Evolutionary conservation across 2,113 vertebrate genomes (phyloP).

Genomic region (Zootoca vivipara): DNA sequence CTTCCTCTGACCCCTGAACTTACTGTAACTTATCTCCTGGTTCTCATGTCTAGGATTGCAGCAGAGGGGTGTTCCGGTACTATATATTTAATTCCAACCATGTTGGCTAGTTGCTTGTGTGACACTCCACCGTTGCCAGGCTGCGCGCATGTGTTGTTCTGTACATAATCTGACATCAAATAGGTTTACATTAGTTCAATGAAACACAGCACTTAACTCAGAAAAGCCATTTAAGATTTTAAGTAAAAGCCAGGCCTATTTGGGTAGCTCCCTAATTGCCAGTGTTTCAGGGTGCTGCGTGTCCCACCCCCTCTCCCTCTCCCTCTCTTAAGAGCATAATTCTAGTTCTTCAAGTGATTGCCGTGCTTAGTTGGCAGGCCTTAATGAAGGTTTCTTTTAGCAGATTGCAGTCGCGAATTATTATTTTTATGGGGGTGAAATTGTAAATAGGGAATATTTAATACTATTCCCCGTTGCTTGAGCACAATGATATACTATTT

Average conservation of each 20-base stretch:
- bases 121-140: background rate
- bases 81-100: background rate
- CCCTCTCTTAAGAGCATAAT: conserved; percentile 39
- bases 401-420: conserved; percentile 37
- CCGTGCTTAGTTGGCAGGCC: conserved; percentile 53
- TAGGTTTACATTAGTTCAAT: conserved; percentile 38
- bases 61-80: background rate
- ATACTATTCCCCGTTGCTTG: conserved; percentile 13
- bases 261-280: conserved; percentile 40
- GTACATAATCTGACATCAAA: background rate
- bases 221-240: conserved; percentile 18
- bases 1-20: too few relatives aligned
- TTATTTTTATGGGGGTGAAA: background rate
- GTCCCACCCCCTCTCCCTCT: conserved; percentile 13
- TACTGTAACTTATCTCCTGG: too few relatives aligned
- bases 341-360: conserved; percentile 31
- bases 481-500: conserved; percentile 16
- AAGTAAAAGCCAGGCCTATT: conserved; percentile 35
- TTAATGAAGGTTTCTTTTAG: background rate
- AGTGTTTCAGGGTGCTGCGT: background rate
- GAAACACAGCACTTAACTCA: conserved; percentile 28
- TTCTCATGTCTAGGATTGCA: too few relatives aligned
- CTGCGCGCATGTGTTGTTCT: background rate
- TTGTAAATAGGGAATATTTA: conserved; percentile 35
- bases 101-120: background rate